These are phyloP conservation scores for Sturmia bella DNA, from an alignment of 2,888 invertebrate species.

Conservation along the genomic window DNA sequence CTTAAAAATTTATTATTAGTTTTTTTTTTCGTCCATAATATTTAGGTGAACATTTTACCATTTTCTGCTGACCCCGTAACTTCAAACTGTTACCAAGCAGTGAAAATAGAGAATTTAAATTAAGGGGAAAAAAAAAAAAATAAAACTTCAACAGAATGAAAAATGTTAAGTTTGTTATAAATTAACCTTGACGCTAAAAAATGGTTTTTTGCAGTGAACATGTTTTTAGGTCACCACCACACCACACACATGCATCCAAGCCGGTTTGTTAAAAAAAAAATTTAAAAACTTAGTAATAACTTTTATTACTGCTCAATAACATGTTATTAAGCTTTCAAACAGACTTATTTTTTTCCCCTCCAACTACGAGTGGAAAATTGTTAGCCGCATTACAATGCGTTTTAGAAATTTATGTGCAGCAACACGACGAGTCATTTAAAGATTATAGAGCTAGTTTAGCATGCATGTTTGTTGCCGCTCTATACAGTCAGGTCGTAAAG, in stretches of 20 bases:
- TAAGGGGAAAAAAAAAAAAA: too few species aligned
- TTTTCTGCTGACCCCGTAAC: conserved; percentile 34
- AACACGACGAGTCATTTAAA: conserved; percentile 46
- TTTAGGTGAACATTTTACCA: background rate
- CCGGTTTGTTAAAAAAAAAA: background rate
- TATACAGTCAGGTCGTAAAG: background rate
- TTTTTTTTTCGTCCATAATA: background rate
- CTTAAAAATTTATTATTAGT: conserved; percentile 12
- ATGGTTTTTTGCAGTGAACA: conserved; percentile 23
- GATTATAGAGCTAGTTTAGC: conserved; percentile 27
- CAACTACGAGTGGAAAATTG: conserved; percentile 38
- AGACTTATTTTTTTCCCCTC: conserved; percentile 13
- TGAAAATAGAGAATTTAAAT: conserved; percentile 14
- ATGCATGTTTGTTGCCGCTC: background rate
- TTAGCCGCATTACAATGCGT: conserved; percentile 57
- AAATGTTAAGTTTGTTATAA: conserved; percentile 36
- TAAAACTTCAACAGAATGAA: background rate
- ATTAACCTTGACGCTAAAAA: conserved; percentile 61
- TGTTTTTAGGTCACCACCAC: conserved; percentile 51
- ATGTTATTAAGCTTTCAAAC: conserved; percentile 51
- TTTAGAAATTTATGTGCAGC: conserved; percentile 15
- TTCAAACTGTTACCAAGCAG: conserved; percentile 45
- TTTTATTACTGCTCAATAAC: conserved; percentile 44
- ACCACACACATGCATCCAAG: background rate
- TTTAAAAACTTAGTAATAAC: conserved; percentile 44